Percentiles rank a stretch among this genome's conserved stretches.
phyloP scores from a whole-genome alignment of 2,888 invertebrate genomes.

The Chesias legatella region DNA sequence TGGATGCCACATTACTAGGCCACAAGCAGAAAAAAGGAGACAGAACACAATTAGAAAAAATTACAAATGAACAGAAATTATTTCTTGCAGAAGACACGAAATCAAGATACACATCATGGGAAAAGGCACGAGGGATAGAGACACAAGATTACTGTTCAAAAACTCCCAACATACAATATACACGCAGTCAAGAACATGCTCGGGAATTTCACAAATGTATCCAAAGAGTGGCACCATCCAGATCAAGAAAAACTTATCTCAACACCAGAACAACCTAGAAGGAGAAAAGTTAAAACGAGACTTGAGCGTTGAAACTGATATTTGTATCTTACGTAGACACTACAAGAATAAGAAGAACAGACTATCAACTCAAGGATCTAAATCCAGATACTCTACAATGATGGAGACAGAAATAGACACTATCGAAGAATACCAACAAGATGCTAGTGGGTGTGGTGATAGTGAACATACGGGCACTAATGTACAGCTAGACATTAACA shows the following conservation, averaged over 20 bases:
- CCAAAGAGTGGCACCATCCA: constrained; percentile 40
- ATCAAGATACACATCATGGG: constrained; percentile 38
- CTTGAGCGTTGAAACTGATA: constrained; percentile 61
- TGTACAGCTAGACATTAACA: constrained; percentile 42
- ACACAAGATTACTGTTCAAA: constrained; percentile 50
- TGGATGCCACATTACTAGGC: background rate
- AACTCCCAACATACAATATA: constrained; percentile 47
- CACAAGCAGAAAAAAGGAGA: constrained; percentile 38
- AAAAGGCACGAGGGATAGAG: constrained; percentile 36
- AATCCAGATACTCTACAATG: constrained; percentile 44
- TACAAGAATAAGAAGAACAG: constrained; percentile 47
- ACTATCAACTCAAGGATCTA: constrained; percentile 34
- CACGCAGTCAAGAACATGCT: constrained; percentile 49
- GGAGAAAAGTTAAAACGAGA: constrained; percentile 52
- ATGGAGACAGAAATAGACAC: constrained; percentile 42
- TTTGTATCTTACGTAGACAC: constrained; percentile 55
- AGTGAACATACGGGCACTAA: constrained; percentile 33
- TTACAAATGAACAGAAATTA: constrained; percentile 36
- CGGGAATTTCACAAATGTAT: constrained; percentile 42
- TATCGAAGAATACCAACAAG: constrained; percentile 38
- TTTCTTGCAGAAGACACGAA: constrained; percentile 60
- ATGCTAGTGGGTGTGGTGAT: constrained; percentile 52
- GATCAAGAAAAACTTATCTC: constrained; percentile 43
- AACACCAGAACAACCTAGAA: constrained; percentile 34
- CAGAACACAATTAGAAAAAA: constrained; percentile 43